Base-by-base conservation (phyloP, 2,797 vertebrate genomes). In the Chaetophractus vellerosus region DNA sequence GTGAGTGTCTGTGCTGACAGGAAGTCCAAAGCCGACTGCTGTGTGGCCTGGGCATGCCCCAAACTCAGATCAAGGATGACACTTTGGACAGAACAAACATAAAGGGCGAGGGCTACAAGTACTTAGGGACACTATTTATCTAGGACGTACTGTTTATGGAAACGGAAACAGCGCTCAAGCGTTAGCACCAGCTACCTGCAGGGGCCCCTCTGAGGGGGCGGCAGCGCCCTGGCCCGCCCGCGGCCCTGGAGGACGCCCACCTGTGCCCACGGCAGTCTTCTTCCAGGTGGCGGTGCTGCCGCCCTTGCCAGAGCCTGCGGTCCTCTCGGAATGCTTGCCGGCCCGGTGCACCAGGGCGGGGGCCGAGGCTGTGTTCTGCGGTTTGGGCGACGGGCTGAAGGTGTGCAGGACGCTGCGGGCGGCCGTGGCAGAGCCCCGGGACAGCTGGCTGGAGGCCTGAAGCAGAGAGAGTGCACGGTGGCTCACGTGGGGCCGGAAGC, bases 321-420 rank as follows among this genome's bases (percentile, higher is more conserved):
- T 95, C 95, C 99, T 99, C 96, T 99, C 99, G 81, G 97, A 99
- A 85, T 99, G 99, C 98, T 99, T 99, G 95, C 99, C 98, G 88
- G 99, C 96, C 98, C 99, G 98, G 97, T 98, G 98, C 94, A 99
- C 99, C 94, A 99, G 98, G 11, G 99, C 97, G 2, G 99, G 99
- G 72, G 99, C 99, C 0, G 99, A 97, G 0, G 99, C 99, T 0
- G 99, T 97, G 0, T 98, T 99, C 98, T 99, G 99, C 97, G 99
- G 98, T 98, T 99, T 99, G 94, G 99, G 98, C 15, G 99, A 99
- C 95, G 98, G 98, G 96, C 99, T 99, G 98, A 99, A 99, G 5
- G 98, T 98, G 98, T 99, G 99, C 98, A 99, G 98, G 96, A 99
- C 97, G 0, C 98, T 98, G 2, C 99, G 99, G 16, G 99, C 98